Conservation (phyloP, 2,797 vertebrate genomes). For the Hydrophis major region DNA sequence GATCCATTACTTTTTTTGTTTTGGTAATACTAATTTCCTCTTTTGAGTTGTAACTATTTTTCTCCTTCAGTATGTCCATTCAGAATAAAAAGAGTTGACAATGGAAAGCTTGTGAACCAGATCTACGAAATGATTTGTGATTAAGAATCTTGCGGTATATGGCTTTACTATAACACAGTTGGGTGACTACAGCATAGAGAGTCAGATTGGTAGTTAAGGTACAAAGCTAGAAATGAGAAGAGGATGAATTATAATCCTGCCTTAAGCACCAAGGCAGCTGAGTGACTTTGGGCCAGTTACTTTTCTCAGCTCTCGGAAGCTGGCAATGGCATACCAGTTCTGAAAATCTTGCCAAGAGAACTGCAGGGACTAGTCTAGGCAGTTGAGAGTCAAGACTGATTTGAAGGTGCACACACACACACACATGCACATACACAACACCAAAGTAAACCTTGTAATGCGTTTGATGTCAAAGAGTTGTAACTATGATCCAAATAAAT, state of each 20-base stretch:
- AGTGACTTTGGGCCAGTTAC: background rate
- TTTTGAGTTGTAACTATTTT: background rate
- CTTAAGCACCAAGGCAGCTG: background rate
- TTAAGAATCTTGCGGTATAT: background rate
- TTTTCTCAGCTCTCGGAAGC: background rate
- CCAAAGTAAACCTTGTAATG: background rate
- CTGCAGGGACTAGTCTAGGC: too few species aligned
- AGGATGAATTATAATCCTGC: background rate
- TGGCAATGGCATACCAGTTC: background rate
- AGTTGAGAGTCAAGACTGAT: background rate
- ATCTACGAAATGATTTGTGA: background rate
- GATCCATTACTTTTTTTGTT: background rate
- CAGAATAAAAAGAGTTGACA: background rate
- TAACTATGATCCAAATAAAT: background rate
- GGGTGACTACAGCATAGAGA: background rate
- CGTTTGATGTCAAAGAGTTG: background rate
- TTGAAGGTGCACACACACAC: background rate
- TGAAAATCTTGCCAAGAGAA: background rate
- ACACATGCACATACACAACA: background rate
- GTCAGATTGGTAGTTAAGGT: background rate
- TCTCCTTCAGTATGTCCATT: background rate
- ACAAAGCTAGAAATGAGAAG: background rate
- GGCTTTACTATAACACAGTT: background rate
- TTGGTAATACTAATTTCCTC: background rate
- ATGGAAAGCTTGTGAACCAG: background rate